Percentiles rank a stretch among this genome's conserved stretches.
These are phyloP conservation scores for Malacoctenus gilli DNA, from an alignment of 2,797 vertebrate genomes.

Conservation along the genomic window DNA sequence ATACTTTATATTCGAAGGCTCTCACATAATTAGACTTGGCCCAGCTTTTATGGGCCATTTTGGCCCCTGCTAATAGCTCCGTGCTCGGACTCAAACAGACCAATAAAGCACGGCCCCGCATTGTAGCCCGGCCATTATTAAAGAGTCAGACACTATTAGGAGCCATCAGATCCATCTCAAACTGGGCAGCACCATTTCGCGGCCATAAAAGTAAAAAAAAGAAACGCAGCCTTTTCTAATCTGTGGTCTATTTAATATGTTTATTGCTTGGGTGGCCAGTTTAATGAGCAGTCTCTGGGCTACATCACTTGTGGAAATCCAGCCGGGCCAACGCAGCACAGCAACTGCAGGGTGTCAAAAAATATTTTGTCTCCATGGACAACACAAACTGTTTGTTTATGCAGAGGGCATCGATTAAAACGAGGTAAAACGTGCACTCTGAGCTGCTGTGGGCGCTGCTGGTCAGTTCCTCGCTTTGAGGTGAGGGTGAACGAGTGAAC, in stretches of 20 bases:
- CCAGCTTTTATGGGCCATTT: constrained; percentile 79
- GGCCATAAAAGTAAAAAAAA: constrained; percentile 3
- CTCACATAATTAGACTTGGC: constrained; percentile 78
- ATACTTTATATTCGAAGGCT: constrained; percentile 67
- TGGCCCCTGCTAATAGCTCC: constrained; percentile 77
- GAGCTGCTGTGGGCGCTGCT: constrained; percentile 58
- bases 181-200: constrained; percentile 64
- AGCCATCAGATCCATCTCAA: constrained; percentile 76
- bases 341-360: constrained; percentile 51
- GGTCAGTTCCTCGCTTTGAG: constrained; percentile 63
- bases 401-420: constrained; percentile 43
- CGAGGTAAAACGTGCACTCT: too few species aligned
- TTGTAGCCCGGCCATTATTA: constrained; percentile 66
- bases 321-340: constrained; percentile 43
- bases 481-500: constrained; percentile 75
- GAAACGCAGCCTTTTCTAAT: constrained; percentile 60
- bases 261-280: constrained; percentile 77
- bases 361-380: constrained; percentile 62
- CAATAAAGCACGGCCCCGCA: constrained; percentile 74
- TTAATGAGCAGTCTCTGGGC: constrained; percentile 69
- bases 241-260: constrained; percentile 73
- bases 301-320: constrained; percentile 53
- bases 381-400: constrained; percentile 43
- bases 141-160: constrained; percentile 78
- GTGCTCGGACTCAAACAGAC: constrained; percentile 79